These are phyloP conservation scores for Puffinus mauretanicus DNA, from an alignment of 2,113 vertebrate genomes.

Conservation along the genomic window DNA sequence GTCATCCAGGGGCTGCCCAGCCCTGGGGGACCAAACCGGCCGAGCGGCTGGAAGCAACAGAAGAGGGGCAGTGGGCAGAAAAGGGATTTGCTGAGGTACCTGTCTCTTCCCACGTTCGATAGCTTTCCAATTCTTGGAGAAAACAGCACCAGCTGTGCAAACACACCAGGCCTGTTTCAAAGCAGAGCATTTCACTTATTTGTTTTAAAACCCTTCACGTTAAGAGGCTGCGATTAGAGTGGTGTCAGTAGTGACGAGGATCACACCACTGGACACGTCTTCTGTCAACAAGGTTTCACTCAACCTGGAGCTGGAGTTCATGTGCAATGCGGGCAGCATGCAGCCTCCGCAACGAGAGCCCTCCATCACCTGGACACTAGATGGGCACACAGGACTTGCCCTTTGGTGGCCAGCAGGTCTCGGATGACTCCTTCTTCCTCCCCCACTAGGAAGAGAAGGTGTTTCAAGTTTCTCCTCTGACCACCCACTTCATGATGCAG, in stretches of 20 bases:
- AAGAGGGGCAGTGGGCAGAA: not conserved
- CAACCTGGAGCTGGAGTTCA: not conserved
- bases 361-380: not conserved
- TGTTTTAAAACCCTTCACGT: not conserved
- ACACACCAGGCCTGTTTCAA: not conserved
- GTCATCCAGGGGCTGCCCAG: not conserved
- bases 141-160: conserved; percentile 12
- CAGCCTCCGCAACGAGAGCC: rapidly evolving
- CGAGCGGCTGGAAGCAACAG: not conserved
- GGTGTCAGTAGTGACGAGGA: not conserved
- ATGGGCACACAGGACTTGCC: not conserved
- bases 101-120: not conserved
- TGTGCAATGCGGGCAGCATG: not conserved
- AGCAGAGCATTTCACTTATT: not conserved
- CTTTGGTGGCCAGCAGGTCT: not conserved
- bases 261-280: rapidly evolving
- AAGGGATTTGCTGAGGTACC: not conserved
- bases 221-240: not conserved
- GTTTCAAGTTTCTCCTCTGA: not conserved
- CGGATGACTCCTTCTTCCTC: not conserved
- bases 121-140: not conserved
- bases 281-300: not conserved
- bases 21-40: no score
- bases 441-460: not conserved
- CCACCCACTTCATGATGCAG: not conserved